Percentiles rank a stretch among this genome's conserved stretches.
phyloP scores from a whole-genome alignment of 2,113 vertebrate species.

The Trinectes maculatus region DNA sequence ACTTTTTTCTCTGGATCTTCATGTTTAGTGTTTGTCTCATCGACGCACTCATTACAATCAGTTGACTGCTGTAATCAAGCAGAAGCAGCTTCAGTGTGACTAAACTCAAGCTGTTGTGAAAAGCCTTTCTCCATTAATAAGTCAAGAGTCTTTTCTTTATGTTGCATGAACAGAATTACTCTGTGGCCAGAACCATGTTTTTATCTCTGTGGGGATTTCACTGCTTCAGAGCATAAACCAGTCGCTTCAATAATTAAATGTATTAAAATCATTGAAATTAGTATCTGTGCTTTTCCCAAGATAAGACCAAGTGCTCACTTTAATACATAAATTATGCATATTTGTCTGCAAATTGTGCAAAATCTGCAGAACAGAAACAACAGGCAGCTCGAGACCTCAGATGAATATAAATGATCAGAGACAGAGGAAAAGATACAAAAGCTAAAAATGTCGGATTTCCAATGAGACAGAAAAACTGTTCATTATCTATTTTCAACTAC shows the following conservation, averaged over 20 bases:
- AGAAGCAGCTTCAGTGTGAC: not conserved
- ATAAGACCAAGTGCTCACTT: slow-evolving; percentile 23
- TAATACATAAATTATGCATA: slow-evolving; percentile 47
- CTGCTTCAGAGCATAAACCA: slow-evolving; percentile 22
- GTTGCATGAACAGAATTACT: not conserved
- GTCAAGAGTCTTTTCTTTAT: not conserved
- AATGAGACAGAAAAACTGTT: not conserved
- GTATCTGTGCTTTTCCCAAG: slow-evolving; percentile 28
- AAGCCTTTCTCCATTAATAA: not conserved
- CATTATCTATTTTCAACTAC: no score
- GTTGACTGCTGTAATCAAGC: not conserved
- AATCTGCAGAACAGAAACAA: slow-evolving; percentile 21
- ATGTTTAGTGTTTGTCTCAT: no score
- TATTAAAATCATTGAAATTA: slow-evolving; percentile 50
- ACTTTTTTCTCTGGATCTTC: no score
- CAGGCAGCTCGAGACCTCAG: not conserved
- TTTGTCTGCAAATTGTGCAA: slow-evolving; percentile 16
- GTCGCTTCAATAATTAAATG: slow-evolving; percentile 40
- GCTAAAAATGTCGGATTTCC: not conserved
- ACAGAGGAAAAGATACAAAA: not conserved
- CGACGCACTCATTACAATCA: no score
- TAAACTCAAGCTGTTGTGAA: not conserved
- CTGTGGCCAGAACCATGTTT: not conserved
- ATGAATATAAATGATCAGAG: slow-evolving; percentile 7
- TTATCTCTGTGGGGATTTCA: slow-evolving; percentile 27